Evolutionary conservation across 2,888 invertebrate genomes (phyloP).

Genomic region (Sphinx pinastri): DNA sequence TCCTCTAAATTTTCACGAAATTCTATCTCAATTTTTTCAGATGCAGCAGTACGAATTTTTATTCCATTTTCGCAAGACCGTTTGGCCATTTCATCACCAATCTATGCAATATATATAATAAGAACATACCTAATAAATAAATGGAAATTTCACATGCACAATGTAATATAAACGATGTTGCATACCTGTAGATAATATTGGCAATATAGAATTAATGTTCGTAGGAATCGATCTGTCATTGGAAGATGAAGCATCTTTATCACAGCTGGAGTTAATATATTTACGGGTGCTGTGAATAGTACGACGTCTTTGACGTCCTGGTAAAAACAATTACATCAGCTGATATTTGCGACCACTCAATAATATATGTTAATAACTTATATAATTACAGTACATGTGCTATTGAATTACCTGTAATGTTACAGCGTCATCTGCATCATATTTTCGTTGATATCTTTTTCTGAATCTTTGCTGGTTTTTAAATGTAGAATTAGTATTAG

Average conservation of each 20-base stretch:
- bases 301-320: slow-evolving; percentile 85
- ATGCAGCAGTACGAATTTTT: slow-evolving; percentile 71
- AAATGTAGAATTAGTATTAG: not conserved
- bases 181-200: slow-evolving; percentile 82
- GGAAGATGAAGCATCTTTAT: slow-evolving; percentile 79
- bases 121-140: slow-evolving; percentile 8
- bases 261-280: slow-evolving; percentile 70
- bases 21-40: slow-evolving; percentile 58
- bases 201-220: slow-evolving; percentile 84
- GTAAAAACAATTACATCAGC: slow-evolving; percentile 19
- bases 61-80: slow-evolving; percentile 66
- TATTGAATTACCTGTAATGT: slow-evolving; percentile 54
- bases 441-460: slow-evolving; percentile 75
- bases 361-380: too few relatives aligned
- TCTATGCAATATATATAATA: slow-evolving; percentile 47
- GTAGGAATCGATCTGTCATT: slow-evolving; percentile 80
- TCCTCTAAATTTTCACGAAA: slow-evolving; percentile 78
- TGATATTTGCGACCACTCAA: not conserved
- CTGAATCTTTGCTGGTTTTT: slow-evolving; percentile 66
- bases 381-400: too few relatives aligned
- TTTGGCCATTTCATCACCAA: slow-evolving; percentile 72
- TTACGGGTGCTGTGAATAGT: slow-evolving; percentile 70
- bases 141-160: not conserved
- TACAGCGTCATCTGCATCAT: slow-evolving; percentile 70
- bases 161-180: not conserved